A percentile compares a stretch with the other conserved stretches of the same genome.
Conservation (phyloP, 2,888 invertebrate species). For the Oeneis ivallda region DNA sequence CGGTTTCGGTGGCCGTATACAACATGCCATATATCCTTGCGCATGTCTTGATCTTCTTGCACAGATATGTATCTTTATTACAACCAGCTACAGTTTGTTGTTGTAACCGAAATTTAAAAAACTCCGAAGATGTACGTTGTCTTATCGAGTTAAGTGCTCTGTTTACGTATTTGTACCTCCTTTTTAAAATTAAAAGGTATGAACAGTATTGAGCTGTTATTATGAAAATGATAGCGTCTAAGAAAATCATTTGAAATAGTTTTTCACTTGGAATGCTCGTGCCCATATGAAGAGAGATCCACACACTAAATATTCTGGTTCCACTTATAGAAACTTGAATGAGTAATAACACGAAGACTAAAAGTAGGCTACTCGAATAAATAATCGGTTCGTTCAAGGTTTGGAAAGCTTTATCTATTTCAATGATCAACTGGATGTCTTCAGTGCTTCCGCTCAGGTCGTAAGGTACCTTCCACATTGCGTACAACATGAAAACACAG, state of each 20-base stretch:
- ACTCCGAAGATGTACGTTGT: conserved; percentile 48
- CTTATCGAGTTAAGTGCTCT: conserved; percentile 52
- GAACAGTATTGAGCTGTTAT: conserved; percentile 53
- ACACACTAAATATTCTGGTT: conserved; percentile 51
- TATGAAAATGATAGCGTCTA: conserved; percentile 52
- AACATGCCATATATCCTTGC: conserved; percentile 57
- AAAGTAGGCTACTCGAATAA: conserved; percentile 46
- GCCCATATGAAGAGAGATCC: conserved; percentile 48
- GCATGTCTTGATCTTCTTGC: conserved; percentile 57
- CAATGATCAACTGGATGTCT: conserved; percentile 48
- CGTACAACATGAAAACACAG: conserved; percentile 47
- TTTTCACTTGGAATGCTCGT: conserved; percentile 51
- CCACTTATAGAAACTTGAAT: conserved; percentile 46
- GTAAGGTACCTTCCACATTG: conserved; percentile 57
- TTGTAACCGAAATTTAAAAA: conserved; percentile 48
- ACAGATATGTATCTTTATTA: conserved; percentile 52
- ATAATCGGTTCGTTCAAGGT: conserved; percentile 51
- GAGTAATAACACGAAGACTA: conserved; percentile 43
- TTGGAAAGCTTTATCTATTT: conserved; percentile 53
- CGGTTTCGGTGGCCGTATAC: conserved; percentile 45
- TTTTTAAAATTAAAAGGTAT: conserved; percentile 47
- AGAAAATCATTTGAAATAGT: conserved; percentile 54
- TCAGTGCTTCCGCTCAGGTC: conserved; percentile 45
- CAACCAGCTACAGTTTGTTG: conserved; percentile 39
- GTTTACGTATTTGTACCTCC: conserved; percentile 56